A percentile compares a stretch with the other conserved stretches of the same genome.
Conservation (phyloP, 2,797 vertebrate species). For the Sebastiscus tertius region DNA sequence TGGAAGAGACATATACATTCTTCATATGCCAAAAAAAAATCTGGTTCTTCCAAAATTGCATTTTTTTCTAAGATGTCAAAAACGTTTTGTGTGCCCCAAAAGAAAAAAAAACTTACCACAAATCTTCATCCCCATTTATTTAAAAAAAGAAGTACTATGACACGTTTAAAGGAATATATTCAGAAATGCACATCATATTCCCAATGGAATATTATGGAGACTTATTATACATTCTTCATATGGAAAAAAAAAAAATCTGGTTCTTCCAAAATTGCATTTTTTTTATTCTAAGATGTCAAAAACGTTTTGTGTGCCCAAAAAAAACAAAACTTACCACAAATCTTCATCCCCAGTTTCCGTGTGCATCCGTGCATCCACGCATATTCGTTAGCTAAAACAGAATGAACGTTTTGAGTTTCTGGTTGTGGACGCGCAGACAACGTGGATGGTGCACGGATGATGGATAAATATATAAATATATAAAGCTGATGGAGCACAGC, state of each 20-base stretch:
- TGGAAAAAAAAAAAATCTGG: background rate
- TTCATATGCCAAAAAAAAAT: background rate
- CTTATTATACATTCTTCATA: background rate
- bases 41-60: background rate
- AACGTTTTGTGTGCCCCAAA: background rate
- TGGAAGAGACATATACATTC: background rate
- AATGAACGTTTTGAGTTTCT: conserved; percentile 77
- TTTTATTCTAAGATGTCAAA: background rate
- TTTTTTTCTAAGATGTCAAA: background rate
- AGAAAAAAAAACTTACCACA: conserved; percentile 88
- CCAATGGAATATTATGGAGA: background rate
- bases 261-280: background rate
- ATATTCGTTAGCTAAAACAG: conserved; percentile 89
- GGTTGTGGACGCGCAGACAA: conserved; percentile 20
- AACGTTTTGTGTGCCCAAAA: background rate
- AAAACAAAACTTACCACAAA: conserved; percentile 89
- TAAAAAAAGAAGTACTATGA: background rate
- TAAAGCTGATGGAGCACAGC: conserved; percentile 44
- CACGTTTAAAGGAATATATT: background rate
- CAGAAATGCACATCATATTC: background rate
- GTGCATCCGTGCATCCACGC: conserved; percentile 99
- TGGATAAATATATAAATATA: conserved; percentile 6
- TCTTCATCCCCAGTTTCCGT: conserved; percentile 96
- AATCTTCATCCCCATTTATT: conserved; percentile 77
- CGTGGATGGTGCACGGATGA: conserved; percentile 33